Percentiles rank a stretch among this genome's conserved stretches.
Evolutionary conservation across 2,888 invertebrate genomes (phyloP).

Genomic region (Lepetodrilus schrolli): DNA sequence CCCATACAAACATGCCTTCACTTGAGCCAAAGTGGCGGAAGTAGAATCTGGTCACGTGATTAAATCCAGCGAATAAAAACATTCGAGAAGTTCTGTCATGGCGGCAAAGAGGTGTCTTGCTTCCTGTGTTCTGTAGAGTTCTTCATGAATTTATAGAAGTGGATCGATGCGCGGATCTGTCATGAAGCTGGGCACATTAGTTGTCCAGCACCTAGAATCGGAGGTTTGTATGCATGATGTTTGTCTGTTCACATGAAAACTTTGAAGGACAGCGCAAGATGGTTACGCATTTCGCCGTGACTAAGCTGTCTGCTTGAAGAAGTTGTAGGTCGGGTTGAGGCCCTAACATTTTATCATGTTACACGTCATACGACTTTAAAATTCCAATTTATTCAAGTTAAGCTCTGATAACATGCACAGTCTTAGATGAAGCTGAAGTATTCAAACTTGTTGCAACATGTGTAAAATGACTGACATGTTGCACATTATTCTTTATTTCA

Average conservation of each 20-base stretch:
- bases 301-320: conserved; percentile 22
- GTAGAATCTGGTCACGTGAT: conserved; percentile 17
- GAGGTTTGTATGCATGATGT: conserved; percentile 51
- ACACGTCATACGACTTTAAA: no score
- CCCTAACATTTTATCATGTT: not conserved
- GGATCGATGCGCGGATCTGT: not conserved
- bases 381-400: no score
- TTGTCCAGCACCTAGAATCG: conserved; percentile 63
- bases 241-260: not conserved
- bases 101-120: conserved; percentile 47
- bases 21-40: conserved; percentile 7
- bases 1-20: conserved; percentile 10
- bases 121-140: conserved; percentile 20
- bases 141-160: not conserved
- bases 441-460: not conserved
- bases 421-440: no score
- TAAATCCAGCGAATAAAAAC: not conserved
- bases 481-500: not conserved
- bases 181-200: conserved; percentile 64
- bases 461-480: not conserved
- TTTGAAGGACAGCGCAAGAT: not conserved
- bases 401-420: no score
- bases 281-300: conserved; percentile 2
- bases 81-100: conserved; percentile 42
- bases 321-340: conserved; percentile 18